Evolutionary conservation across 2,888 invertebrate species (phyloP), one percentile per base, ranked within the genome.

Genomic region (Catocala sponsa): DNA sequence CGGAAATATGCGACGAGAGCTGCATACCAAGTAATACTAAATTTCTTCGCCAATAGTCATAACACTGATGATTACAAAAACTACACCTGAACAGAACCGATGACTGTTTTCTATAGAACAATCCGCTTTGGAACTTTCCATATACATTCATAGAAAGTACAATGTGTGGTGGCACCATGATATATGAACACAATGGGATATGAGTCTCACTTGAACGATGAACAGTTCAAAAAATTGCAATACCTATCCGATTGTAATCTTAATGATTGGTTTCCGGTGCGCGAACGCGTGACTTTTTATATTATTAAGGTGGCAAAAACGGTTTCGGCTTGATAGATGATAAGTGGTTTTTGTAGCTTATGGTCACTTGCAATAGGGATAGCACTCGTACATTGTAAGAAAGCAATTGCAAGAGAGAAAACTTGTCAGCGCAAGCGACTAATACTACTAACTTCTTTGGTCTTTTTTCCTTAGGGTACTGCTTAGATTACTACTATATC

Each of bases 91-190:
- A 58, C 49, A 60, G 62, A 25, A 64, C 53, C 55, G 68, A 63
- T 70, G 59, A 55, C 59, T 68, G 59, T 78, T 76, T 66, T 70
- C 68, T 68, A 64, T 55, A 51, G 60, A 71, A 73, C 79, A 76
- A 73, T 44, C 12, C 68, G 70, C 70, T 71, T 65, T 58, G 66
- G 64, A 65, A 60, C 80, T 83, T 79, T 80, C 78, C 63, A 79
- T 72, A 55, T 68, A 55, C 49, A 57, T 47, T 58, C 66, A 68
- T 72, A 69, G 68, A 74, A 79, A 74, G 77, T 73, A 71, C 57
- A 76, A 59, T 66, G 59, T 66, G 52, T 59, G 56, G 42, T 59
- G 56, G 7, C 33, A 57, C 70, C 70, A 70, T 60, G 54, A 41
- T 54, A 48, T 41, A 46, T 41, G 52, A 33, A 51, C 13, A 70